These are phyloP conservation scores for Pachypeltis micranthus DNA, from an alignment of 1,140 invertebrate species.

Conservation along the genomic window DNA sequence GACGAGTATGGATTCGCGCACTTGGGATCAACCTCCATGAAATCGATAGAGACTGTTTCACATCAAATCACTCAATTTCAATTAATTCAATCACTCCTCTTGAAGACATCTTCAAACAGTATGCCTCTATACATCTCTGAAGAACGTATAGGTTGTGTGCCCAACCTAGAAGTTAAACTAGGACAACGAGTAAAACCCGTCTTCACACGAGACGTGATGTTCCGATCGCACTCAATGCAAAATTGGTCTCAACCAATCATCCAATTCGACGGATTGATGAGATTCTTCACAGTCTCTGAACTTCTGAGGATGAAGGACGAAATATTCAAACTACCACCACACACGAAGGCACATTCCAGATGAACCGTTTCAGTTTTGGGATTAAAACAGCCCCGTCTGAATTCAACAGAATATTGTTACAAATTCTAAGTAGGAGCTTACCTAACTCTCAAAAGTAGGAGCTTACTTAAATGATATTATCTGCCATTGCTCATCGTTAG, in stretches of 20 bases:
- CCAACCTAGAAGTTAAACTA: background rate
- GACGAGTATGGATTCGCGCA: background rate
- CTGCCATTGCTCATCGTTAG: no score
- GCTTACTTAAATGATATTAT: no score
- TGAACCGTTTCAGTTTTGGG: background rate
- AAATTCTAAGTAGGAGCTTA: background rate
- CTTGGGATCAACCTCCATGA: background rate
- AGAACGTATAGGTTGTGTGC: background rate
- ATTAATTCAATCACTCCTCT: background rate
- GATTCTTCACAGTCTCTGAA: background rate
- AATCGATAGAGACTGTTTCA: background rate
- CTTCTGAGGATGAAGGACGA: background rate
- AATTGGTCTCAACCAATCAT: background rate
- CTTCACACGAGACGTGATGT: background rate
- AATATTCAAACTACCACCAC: background rate
- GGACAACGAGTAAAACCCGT: background rate
- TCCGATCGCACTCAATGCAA: background rate
- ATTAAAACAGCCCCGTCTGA: no score
- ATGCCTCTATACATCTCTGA: background rate
- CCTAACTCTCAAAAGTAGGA: no score
- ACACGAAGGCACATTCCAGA: background rate
- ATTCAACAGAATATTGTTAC: background rate
- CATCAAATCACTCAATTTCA: background rate
- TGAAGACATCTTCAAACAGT: background rate
- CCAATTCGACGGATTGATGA: background rate